Percentiles rank a stretch among this genome's conserved stretches.
Evolutionary conservation across 2,888 invertebrate genomes (phyloP).

Genomic region (Caenorhabditis japonica): DNA sequence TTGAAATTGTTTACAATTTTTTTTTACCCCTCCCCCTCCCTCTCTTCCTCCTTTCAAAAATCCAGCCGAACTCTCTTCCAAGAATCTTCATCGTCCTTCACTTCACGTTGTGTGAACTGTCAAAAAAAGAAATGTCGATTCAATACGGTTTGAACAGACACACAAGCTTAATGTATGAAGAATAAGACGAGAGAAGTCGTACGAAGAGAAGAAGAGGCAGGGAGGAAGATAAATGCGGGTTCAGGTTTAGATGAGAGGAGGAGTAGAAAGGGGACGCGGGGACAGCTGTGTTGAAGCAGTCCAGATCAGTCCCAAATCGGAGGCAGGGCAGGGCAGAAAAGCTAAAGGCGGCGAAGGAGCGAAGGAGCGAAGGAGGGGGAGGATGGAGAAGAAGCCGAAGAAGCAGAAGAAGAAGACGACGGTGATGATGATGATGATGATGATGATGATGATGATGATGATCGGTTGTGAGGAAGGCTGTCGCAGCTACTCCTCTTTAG

Average conservation of each 20-base stretch:
- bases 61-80: too few relatives aligned
- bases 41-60: neutral
- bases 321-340: conserved; percentile 18
- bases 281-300: conserved; percentile 40
- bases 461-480: conserved; percentile 36
- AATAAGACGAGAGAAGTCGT: conserved; percentile 12
- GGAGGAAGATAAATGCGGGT: conserved; percentile 44
- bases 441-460: conserved; percentile 47
- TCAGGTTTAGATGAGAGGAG: conserved; percentile 49
- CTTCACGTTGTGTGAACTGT: conserved; percentile 18
- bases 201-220: conserved; percentile 14
- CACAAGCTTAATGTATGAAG: conserved; percentile 43
- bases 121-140: conserved; percentile 32
- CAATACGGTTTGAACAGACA: conserved; percentile 38
- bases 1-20: too few relatives aligned
- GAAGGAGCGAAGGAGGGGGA: conserved; percentile 1
- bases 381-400: conserved; percentile 15
- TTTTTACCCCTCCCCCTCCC: too few relatives aligned
- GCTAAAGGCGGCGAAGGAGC: conserved; percentile 13
- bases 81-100: neutral
- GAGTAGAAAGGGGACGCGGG: conserved; percentile 14
- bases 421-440: conserved; percentile 20
- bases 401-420: conserved; percentile 21
- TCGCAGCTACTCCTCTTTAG: conserved; percentile 34
- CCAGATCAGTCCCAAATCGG: conserved; percentile 51